Evolutionary conservation across 53 echinoderm and acorn worm species (phyloP), one percentile per base, ranked within the genome.

Genomic region (Holothuria scabra): DNA sequence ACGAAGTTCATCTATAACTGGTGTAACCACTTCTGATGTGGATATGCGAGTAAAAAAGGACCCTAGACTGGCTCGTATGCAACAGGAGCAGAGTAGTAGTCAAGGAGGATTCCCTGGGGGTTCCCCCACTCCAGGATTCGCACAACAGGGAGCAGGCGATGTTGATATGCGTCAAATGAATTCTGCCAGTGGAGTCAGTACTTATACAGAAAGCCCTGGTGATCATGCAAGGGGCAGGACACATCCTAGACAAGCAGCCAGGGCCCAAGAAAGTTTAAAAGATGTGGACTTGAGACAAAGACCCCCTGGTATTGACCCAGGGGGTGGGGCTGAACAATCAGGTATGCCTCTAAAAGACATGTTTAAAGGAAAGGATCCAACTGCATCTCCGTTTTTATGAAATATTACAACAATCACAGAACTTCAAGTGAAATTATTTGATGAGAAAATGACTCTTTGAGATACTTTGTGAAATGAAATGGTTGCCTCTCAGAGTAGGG

Each of bases 301-400:
- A 14, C 76, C 86, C 11, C 68, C 63, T 28, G 60, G 63, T 3
- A 64, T 63, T 18, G 67, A 85, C n/a, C 33, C 78, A 21, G 80
- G 81, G 13, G 93, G 85, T n/a, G 79, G 66, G 57, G 90, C 71
- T 52, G 82, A 85, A 8, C 65, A 80, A 59, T 59, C 83, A 12
- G 90, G 90, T 56, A 89, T 94, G 72, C 90, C 94, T 6, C 88
- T 97, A 3, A 97, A 97, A 69, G 99, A 94, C 83, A 94, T 97
- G 92, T 97, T 97, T 32, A 97, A 94, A 75, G 90, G 91, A 11
- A 92, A 88, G 52, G 99, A 97, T 44, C 99, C 99, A 14, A 97
- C 94, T 21, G 99, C 99, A 0, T 97, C 99, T 1, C 94, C 99
- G 19, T 97, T 97, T 68, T 93, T 91, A 65, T 93, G 66, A 91